Base-by-base conservation (phyloP, 2,888 invertebrate genomes). In the Drosophila rellima region DNA sequence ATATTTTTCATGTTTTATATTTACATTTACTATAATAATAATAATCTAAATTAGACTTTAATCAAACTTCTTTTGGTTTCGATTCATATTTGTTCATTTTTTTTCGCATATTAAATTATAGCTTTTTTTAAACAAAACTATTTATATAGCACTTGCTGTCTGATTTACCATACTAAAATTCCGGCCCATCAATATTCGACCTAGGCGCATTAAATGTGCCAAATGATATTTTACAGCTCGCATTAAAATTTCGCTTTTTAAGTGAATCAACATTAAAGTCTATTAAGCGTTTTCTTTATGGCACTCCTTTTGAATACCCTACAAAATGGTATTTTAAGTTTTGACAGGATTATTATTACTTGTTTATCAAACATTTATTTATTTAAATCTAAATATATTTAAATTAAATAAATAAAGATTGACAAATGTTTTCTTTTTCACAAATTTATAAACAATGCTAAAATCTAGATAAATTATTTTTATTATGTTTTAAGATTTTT, bases 141-240 rank as follows among this genome's bases (percentile, higher is more conserved):
- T 59, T 54, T 55, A 42, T 52, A 69, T 60, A 60, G 70, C 57
- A 74, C 56, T 63, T 63, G 23, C 40, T 62, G 29, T 62, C 29
- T 39, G 31, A n/a, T 47, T 40, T 20, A 26, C 11, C 15, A 37
- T 50, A 39, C 0, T 8, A 59, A 40, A 48, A 56, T 44, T 31
- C 7, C 10, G 17, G 6, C 13, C 52, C 56, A 57, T 67, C 61
- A 64, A 66, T 33, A 8, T 37, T 33, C 48, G 51, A 73, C 13
- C 59, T 59, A 23, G 40, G 15, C 42, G 42, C 55, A 61, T 72
- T 64, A 65, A 72, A 76, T 71, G 62, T 79, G 65, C 51, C 64
- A 70, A 76, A 74, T 55, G 67, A 76, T 68, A 73, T 74, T 88
- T 83, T 79, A 89, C 67, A 52, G 55, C 60, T 44, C 18, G n/a